phyloP scores from a whole-genome alignment of 2,797 vertebrate genomes.

The Muscicapa comitata region DNA sequence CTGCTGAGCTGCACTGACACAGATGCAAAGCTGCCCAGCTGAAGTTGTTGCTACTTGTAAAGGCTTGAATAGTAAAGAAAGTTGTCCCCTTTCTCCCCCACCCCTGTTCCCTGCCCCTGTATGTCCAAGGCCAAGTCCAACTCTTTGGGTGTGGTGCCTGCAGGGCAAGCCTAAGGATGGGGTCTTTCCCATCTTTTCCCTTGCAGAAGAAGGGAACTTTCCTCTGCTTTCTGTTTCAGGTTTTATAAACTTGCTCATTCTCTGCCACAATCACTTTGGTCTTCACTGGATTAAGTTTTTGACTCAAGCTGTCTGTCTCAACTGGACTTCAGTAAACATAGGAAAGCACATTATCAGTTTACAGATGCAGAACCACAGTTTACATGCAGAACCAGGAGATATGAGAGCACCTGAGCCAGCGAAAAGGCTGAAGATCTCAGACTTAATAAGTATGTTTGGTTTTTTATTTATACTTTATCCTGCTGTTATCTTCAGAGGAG shows the following conservation, averaged over 20 bases:
- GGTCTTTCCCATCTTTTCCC: too few species aligned
- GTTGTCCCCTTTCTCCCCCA: accelerated
- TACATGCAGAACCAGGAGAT: not conserved
- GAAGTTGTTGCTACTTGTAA: not conserved
- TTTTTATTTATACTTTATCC: not conserved
- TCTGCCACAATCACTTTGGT: not conserved
- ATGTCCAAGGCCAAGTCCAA: not conserved
- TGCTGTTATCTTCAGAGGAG: not conserved
- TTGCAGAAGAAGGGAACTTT: not conserved
- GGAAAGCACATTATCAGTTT: not conserved
- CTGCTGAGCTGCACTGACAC: not conserved
- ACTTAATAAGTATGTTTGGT: not conserved
- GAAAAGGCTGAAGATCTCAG: not conserved
- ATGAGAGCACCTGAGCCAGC: not conserved
- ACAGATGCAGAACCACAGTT: too few species aligned
- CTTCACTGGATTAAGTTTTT: not conserved
- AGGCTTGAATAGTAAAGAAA: not conserved
- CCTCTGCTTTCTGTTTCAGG: not conserved
- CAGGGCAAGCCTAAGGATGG: not conserved
- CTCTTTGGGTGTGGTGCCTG: not conserved
- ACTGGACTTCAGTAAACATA: not conserved
- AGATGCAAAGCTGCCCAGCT: not conserved
- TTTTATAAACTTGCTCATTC: not conserved
- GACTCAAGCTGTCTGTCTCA: not conserved
- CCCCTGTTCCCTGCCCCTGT: not conserved